Conservation (phyloP, 2,888 invertebrate genomes). For the Corbicula japonica region DNA sequence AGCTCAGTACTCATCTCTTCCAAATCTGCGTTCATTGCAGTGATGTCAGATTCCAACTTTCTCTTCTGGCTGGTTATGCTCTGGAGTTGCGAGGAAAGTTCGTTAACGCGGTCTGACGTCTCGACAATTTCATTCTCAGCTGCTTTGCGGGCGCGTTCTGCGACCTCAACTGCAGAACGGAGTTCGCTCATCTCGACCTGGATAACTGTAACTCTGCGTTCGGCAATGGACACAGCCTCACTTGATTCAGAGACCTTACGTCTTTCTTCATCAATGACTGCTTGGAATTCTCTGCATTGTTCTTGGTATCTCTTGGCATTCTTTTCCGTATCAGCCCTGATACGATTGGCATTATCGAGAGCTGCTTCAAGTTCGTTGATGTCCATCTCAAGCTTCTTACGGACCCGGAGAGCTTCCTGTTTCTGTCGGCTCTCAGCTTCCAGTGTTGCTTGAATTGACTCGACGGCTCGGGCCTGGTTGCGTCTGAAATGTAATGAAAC, state of each 20-base stretch:
- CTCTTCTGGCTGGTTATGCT: conserved; percentile 99
- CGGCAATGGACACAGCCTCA: conserved; percentile 95
- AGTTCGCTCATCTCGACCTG: conserved; percentile 99
- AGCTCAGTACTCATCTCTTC: conserved; percentile 99
- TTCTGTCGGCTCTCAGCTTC: conserved; percentile 99
- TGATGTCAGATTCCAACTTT: conserved; percentile 99
- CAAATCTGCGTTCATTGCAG: conserved; percentile 98
- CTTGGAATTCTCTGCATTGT: conserved; percentile 97
- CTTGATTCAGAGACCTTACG: conserved; percentile 98
- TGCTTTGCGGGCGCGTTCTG: conserved; percentile 98
- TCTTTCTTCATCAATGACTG: conserved; percentile 98
- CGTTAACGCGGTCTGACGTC: conserved; percentile 99
- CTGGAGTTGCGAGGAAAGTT: conserved; percentile 96
- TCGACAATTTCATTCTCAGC: conserved; percentile 99
- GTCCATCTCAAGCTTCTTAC: conserved; percentile 99
- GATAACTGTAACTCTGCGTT: conserved; percentile 98
- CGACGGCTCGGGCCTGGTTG: conserved; percentile 99
- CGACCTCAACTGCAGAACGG: conserved; percentile 95
- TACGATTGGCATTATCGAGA: conserved; percentile 99
- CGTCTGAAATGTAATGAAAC: conserved; percentile 90
- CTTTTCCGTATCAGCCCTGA: conserved; percentile 99
- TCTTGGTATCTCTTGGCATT: conserved; percentile 99
- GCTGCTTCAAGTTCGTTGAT: conserved; percentile 99
- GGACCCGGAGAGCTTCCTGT: conserved; percentile 99
- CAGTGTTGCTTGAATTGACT: conserved; percentile 99